A percentile compares a stretch with the other conserved stretches of the same genome.
These are phyloP conservation scores for Fabriciana adippe DNA, from an alignment of 2,888 invertebrate genomes.

Conservation along the genomic window DNA sequence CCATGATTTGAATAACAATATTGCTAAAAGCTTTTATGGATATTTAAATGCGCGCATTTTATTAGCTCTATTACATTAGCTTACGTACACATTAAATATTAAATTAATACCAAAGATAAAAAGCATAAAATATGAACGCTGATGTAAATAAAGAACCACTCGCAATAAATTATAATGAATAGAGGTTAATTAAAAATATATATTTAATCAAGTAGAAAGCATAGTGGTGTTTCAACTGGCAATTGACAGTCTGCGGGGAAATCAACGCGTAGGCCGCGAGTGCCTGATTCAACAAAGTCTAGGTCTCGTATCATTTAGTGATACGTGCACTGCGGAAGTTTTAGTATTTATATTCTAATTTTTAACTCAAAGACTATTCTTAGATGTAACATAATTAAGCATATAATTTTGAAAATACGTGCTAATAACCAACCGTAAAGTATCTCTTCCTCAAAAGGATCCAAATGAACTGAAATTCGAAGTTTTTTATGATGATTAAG, in stretches of 20 bases:
- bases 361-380: not conserved
- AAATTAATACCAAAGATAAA: slow-evolving; percentile 22
- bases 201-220: slow-evolving; percentile 69
- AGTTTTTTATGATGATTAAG: too few species aligned
- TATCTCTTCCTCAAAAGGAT: too few species aligned
- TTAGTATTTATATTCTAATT: slow-evolving; percentile 4
- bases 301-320: slow-evolving; percentile 26
- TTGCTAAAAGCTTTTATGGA: slow-evolving; percentile 12
- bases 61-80: slow-evolving; percentile 8
- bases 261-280: slow-evolving; percentile 58
- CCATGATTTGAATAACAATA: not conserved
- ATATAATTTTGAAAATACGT: too few species aligned
- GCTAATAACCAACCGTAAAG: too few species aligned
- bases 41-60: slow-evolving; percentile 5
- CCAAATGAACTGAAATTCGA: too few species aligned
- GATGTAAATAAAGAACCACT: slow-evolving; percentile 28
- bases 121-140: slow-evolving; percentile 17
- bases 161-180: slow-evolving; percentile 22
- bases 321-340: slow-evolving; percentile 16
- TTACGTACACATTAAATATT: slow-evolving; percentile 12
- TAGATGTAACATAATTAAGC: not conserved
- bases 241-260: slow-evolving; percentile 66
- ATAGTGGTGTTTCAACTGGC: slow-evolving; percentile 53
- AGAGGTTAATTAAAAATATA: slow-evolving; percentile 55
- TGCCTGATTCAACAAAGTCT: slow-evolving; percentile 32